These are phyloP conservation scores for Papilio protenor DNA, from an alignment of 2,888 invertebrate species.

Conservation along the genomic window DNA sequence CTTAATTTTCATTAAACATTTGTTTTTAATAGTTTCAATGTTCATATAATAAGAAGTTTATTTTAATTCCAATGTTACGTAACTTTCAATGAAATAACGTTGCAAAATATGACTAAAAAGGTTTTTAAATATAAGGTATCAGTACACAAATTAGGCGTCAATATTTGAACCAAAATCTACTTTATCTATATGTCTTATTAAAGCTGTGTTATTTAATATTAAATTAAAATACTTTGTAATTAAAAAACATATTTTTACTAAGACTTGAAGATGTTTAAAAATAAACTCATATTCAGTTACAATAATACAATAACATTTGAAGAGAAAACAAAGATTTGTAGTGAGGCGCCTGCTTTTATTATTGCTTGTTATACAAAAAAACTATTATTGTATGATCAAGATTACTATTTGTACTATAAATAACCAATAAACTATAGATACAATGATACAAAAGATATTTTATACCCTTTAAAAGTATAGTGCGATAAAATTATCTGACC, in stretches of 20 bases:
- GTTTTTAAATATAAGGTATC: background rate
- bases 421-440: background rate
- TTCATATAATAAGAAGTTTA: background rate
- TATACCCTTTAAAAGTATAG: background rate
- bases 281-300: background rate
- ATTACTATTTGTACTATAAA: background rate
- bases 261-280: background rate
- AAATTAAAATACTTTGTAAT: no score
- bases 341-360: background rate
- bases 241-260: no score
- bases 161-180: background rate
- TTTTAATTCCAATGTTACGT: background rate
- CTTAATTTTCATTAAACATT: slow-evolving; percentile 13
- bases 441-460: background rate
- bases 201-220: no score
- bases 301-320: background rate
- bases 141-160: background rate
- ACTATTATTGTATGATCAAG: background rate
- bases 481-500: background rate
- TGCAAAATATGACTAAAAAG: background rate
- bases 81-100: background rate
- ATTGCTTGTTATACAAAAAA: background rate
- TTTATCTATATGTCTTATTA: background rate
- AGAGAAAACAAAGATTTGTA: background rate
- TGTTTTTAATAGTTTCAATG: background rate